These are phyloP conservation scores for Urocynchramus pylzowi DNA, from an alignment of 2,113 vertebrate genomes.

Conservation along the genomic window DNA sequence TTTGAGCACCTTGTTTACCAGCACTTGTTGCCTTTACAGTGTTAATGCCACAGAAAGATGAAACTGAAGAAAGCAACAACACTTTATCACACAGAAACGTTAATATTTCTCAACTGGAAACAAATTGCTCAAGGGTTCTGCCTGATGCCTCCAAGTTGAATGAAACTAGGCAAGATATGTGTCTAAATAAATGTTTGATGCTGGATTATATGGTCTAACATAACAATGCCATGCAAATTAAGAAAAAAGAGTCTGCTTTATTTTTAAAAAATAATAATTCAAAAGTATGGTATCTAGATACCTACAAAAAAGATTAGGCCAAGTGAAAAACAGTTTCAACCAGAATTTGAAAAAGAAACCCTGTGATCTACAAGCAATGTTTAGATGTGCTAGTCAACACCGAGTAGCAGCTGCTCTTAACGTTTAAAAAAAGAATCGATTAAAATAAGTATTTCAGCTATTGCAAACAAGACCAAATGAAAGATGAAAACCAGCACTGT, in stretches of 20 bases:
- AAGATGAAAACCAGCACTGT: neutral
- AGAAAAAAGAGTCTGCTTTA: neutral
- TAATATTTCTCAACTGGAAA: conserved; percentile 23
- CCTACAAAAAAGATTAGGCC: neutral
- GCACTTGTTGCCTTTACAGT: neutral
- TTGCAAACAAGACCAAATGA: conserved; percentile 17
- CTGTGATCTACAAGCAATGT: neutral
- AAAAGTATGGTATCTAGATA: neutral
- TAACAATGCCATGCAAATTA: neutral
- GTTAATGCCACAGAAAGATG: neutral
- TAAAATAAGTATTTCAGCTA: conserved; percentile 52
- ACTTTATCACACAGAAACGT: conserved; percentile 31
- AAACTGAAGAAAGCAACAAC: conserved; percentile 21
- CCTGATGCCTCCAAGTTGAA: neutral
- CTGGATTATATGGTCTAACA: conserved; percentile 9
- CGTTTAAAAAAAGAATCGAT: conserved; percentile 20
- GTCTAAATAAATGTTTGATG: conserved; percentile 4
- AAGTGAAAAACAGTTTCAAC: neutral
- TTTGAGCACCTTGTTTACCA: neutral
- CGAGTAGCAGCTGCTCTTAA: conserved; percentile 16
- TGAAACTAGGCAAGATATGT: neutral
- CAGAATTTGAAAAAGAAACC: neutral
- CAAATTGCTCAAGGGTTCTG: conserved; percentile 19
- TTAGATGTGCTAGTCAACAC: conserved; percentile 43
- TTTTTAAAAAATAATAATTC: neutral